phyloP scores from a whole-genome alignment of 2,113 vertebrate species.

The Pteruthius melanotis region DNA sequence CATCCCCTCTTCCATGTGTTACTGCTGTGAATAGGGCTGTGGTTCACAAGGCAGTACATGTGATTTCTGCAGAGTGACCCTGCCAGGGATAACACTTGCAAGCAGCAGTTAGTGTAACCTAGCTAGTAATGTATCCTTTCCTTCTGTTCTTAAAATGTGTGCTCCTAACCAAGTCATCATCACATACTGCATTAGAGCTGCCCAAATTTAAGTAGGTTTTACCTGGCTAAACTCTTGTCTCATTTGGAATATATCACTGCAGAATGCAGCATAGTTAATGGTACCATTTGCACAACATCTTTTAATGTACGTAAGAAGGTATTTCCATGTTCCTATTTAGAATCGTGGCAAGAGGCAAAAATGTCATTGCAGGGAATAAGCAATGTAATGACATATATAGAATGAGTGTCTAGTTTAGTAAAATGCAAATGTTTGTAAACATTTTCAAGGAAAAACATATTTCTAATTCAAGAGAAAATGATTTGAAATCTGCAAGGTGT shows the following conservation, averaged over 20 bases:
- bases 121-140: not conserved
- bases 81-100: not conserved
- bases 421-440: not conserved
- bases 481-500: not conserved
- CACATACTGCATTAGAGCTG: not conserved
- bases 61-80: not conserved
- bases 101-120: not conserved
- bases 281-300: not conserved
- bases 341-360: not conserved
- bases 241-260: not conserved
- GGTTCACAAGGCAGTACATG: constrained; percentile 2
- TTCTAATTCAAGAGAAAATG: not conserved
- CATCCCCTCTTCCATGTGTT: not conserved
- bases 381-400: not conserved
- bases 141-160: not conserved
- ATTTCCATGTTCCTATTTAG: not conserved
- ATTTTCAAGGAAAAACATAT: not conserved
- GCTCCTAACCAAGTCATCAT: not conserved
- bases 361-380: not conserved
- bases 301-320: not conserved
- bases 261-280: not conserved
- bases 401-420: not conserved
- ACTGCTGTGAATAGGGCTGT: not conserved
- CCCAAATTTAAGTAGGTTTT: not conserved
- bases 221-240: not conserved